Conservation (phyloP, 2,888 invertebrate species). For the Drepana falcataria region DNA sequence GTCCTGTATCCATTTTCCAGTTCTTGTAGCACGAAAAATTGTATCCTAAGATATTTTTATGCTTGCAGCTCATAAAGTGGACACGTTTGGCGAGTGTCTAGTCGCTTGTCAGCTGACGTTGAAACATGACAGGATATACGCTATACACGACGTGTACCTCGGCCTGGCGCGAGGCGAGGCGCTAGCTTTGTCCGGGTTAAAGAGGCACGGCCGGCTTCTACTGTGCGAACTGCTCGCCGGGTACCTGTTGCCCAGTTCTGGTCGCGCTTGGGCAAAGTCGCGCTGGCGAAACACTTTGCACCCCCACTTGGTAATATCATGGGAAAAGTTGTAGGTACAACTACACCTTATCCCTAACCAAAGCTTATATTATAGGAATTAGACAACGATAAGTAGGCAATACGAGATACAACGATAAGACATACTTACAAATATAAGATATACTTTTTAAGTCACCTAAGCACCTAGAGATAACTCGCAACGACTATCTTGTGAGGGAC, state of each 20-base stretch:
- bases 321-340: neutral
- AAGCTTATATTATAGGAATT: too few relatives aligned
- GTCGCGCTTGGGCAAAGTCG: conserved; percentile 43
- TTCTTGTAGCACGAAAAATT: neutral
- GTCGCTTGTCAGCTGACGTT: conserved; percentile 36
- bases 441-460: too few relatives aligned
- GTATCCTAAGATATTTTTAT: neutral
- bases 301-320: conserved; percentile 35
- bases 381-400: too few relatives aligned
- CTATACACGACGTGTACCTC: conserved; percentile 37
- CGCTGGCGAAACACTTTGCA: conserved; percentile 34
- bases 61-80: conserved; percentile 24
- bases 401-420: too few relatives aligned
- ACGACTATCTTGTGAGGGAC: too few relatives aligned
- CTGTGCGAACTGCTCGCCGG: conserved; percentile 52
- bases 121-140: conserved; percentile 23
- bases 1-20: too few relatives aligned
- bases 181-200: conserved; percentile 51
- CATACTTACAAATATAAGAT: too few relatives aligned
- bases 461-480: too few relatives aligned
- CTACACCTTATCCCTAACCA: too few relatives aligned
- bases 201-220: conserved; percentile 39
- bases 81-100: conserved; percentile 51
- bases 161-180: conserved; percentile 54
- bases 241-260: conserved; percentile 34